These are phyloP conservation scores for Bovichtus variegatus DNA, from an alignment of 2,797 vertebrate genomes.

Conservation along the genomic window DNA sequence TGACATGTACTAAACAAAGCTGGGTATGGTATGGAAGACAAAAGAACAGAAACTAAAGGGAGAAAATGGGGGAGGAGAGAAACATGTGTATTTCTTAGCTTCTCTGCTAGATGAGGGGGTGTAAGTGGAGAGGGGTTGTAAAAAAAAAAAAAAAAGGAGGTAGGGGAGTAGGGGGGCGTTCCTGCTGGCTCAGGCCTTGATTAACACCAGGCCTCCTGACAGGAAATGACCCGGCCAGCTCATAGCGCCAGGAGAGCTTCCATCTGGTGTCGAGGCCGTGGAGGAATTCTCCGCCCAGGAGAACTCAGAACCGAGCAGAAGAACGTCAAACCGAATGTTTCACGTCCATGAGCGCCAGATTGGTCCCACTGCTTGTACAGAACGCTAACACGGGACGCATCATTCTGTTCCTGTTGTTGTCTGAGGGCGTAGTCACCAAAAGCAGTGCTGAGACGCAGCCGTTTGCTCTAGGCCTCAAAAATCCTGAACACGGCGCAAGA, in stretches of 20 bases:
- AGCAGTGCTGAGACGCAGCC: not conserved
- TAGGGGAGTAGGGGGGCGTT: slow-evolving; percentile 73
- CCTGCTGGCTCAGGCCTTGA: slow-evolving; percentile 83
- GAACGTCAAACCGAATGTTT: slow-evolving; percentile 29
- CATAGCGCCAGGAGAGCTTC: slow-evolving; percentile 84
- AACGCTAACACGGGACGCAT: slow-evolving; percentile 12
- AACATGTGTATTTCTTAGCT: slow-evolving; percentile 53
- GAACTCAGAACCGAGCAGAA: slow-evolving; percentile 46
- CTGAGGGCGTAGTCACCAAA: slow-evolving; percentile 16
- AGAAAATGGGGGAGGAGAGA: slow-evolving; percentile 37
- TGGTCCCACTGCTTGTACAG: slow-evolving; percentile 10
- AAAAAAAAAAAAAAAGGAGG: slow-evolving; percentile 53
- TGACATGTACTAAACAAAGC: slow-evolving; percentile 58
- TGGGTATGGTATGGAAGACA: slow-evolving; percentile 41
- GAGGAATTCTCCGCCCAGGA: slow-evolving; percentile 75
- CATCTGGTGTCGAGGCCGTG: slow-evolving; percentile 82
- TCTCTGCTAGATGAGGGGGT: slow-evolving; percentile 53
- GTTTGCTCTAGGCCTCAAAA: slow-evolving; percentile 4
- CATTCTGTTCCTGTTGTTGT: slow-evolving; percentile 7
- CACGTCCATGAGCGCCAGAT: slow-evolving; percentile 33
- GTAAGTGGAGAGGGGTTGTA: slow-evolving; percentile 58
- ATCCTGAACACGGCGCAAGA: not conserved
- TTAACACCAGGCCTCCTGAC: slow-evolving; percentile 89
- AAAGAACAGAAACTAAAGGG: slow-evolving; percentile 49
- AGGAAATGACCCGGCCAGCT: slow-evolving; percentile 89